phyloP scores from a whole-genome alignment of 2,113 vertebrate genomes.

The Syngnathoides biaculeatus region DNA sequence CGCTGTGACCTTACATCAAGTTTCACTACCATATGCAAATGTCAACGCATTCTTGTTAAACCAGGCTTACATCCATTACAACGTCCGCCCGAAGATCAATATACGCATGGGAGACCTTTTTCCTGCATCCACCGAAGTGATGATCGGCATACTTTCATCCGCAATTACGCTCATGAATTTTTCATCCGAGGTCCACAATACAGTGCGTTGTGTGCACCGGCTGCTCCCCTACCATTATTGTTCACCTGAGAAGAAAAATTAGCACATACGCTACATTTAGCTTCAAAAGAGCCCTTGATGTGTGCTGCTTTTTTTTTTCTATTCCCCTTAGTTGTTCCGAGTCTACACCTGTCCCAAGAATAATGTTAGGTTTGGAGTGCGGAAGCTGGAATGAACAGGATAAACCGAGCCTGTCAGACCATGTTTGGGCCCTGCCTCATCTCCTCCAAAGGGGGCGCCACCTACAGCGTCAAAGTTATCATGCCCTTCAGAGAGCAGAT shows the following conservation, averaged over 20 bases:
- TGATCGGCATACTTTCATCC: slow-evolving; percentile 1
- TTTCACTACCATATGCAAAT: slow-evolving; percentile 2
- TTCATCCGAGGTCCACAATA: slow-evolving; percentile 5
- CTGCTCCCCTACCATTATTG: slow-evolving; percentile 11
- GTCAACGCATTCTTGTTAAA: background rate
- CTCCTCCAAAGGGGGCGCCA: slow-evolving; percentile 51
- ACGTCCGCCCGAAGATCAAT: slow-evolving; percentile 8
- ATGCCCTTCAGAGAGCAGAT: slow-evolving; percentile 42
- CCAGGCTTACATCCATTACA: slow-evolving; percentile 1
- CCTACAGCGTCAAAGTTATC: slow-evolving; percentile 50
- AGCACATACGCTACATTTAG: slow-evolving; percentile 2
- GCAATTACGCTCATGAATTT: slow-evolving; percentile 20
- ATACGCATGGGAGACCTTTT: background rate
- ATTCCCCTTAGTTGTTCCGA: slow-evolving; percentile 5
- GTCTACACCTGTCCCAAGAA: slow-evolving; percentile 26
- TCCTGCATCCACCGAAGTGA: background rate
- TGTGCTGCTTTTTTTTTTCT: background rate
- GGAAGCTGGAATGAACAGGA: slow-evolving; percentile 43
- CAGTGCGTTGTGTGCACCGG: background rate
- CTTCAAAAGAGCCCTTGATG: background rate
- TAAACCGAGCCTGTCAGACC: slow-evolving; percentile 41
- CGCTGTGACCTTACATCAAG: background rate
- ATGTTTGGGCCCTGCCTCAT: slow-evolving; percentile 45
- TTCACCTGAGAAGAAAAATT: slow-evolving; percentile 4
- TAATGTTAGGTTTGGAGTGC: slow-evolving; percentile 35